Conservation (phyloP, 1,140 invertebrate genomes). For the Bombus vancouverensis region DNA sequence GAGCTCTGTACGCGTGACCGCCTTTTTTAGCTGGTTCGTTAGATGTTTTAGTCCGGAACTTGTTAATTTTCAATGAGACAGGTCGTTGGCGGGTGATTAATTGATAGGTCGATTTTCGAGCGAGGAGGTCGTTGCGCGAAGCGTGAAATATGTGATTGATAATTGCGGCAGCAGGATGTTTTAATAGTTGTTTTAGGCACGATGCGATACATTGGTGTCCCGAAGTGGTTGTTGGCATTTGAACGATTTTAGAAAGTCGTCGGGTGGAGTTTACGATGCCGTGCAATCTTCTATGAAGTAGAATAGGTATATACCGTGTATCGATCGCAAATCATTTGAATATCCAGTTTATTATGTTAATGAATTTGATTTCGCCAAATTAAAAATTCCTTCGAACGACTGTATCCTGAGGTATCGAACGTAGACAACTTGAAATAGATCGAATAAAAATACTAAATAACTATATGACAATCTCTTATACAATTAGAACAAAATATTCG, state of each 20-base stretch:
- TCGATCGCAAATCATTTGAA: neutral
- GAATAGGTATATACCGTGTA: neutral
- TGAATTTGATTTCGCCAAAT: neutral
- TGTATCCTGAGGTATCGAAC: too few species aligned
- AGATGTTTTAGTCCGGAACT: neutral
- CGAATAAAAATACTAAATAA: too few species aligned
- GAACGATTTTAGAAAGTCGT: neutral
- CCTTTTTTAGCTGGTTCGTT: conserved; percentile 11
- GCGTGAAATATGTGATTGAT: neutral
- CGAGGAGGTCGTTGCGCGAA: neutral
- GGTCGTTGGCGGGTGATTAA: conserved; percentile 14
- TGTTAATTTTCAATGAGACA: conserved; percentile 22
- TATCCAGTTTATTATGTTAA: neutral
- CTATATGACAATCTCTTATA: neutral
- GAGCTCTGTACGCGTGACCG: too few species aligned
- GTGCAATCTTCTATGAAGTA: neutral
- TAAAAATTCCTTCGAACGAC: neutral
- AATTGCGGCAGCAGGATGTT: neutral
- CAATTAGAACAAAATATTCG: neutral
- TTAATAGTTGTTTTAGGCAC: neutral
- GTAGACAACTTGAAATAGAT: too few species aligned
- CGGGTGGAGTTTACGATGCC: too few species aligned
- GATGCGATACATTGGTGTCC: neutral
- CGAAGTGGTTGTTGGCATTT: too few species aligned
- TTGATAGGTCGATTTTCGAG: neutral